Evolutionary conservation across 2,888 invertebrate species (phyloP), one percentile per base, ranked within the genome.

Genomic region (Altica lythri): DNA sequence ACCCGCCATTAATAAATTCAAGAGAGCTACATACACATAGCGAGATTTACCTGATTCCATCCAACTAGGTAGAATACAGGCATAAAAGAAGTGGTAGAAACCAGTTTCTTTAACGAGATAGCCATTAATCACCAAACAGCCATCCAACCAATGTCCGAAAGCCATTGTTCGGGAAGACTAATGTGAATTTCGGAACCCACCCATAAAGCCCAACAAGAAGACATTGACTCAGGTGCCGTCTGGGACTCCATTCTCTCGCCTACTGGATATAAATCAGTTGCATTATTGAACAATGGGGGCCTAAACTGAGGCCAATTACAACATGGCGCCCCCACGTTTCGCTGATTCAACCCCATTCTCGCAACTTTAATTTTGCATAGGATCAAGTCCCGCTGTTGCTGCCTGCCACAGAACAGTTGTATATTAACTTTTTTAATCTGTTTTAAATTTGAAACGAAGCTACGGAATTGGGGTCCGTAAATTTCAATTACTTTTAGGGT

Each of bases 221-320:
- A 53, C 55, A 48, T 53, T 55, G 48, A 50, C 68, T 70, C 69
- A 70, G 68, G 69, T 69, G 69, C 63, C 57, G 60, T 63, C 62
- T 64, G 60, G 62, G 65, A 58, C 61, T 62, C n/a, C n/a, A n/a
- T n/a, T n/a, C 60, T 63, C 62, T 68, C 69, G 68, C 70, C 70
- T 68, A 68, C 68, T 67, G 65, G 61, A 52, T 57, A 57, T 72
- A 72, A 73, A 72, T 73, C 72, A 73, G 71, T 66, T 73, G 72
- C 68, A 72, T 72, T 73, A 72, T 73, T 70, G 72, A 73, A 71
- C 72, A 71, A 72, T 69, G 67, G 73, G 72, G 70, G 65, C 66
- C n/a, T 64, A 64, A 67, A 64, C 66, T 63, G 61, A 65, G n/a
- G 57, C 66, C 70, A 71, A 72, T 72, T 71, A 71, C 70, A 71